Conservation (phyloP, 2,797 vertebrate genomes). For the Avahi laniger region DNA sequence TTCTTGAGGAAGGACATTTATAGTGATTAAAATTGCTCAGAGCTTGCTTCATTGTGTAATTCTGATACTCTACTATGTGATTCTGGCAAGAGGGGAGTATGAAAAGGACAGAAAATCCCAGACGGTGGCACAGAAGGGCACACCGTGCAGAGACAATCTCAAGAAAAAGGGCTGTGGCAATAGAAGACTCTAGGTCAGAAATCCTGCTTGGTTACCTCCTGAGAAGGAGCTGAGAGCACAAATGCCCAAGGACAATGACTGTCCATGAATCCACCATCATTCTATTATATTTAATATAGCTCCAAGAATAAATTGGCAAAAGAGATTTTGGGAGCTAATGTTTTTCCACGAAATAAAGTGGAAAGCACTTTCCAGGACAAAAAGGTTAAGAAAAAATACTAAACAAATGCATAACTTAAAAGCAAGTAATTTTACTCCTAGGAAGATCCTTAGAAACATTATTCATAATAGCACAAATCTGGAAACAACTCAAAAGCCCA, state of each 20-base stretch:
- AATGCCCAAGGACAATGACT: neutral
- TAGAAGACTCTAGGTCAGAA: neutral
- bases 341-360: neutral
- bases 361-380: neutral
- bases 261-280: neutral
- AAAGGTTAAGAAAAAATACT: neutral
- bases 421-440: neutral
- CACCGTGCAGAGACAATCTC: neutral
- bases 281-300: neutral
- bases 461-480: neutral
- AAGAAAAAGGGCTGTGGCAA: neutral
- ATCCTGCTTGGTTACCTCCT: neutral
- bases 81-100: conserved; percentile 51
- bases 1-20: conserved; percentile 73
- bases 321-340: neutral
- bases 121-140: conserved; percentile 5
- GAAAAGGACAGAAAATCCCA: conserved; percentile 75
- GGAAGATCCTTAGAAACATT: neutral
- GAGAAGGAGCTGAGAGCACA: neutral
- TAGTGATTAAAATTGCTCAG: conserved; percentile 75
- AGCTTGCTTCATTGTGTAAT: conserved; percentile 75
- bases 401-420: neutral
- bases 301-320: neutral
- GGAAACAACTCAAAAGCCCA: neutral
- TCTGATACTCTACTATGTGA: conserved; percentile 61